Percentiles rank a stretch among this genome's conserved stretches.
phyloP scores from a whole-genome alignment of 2,888 invertebrate genomes.

The Elegia similella region DNA sequence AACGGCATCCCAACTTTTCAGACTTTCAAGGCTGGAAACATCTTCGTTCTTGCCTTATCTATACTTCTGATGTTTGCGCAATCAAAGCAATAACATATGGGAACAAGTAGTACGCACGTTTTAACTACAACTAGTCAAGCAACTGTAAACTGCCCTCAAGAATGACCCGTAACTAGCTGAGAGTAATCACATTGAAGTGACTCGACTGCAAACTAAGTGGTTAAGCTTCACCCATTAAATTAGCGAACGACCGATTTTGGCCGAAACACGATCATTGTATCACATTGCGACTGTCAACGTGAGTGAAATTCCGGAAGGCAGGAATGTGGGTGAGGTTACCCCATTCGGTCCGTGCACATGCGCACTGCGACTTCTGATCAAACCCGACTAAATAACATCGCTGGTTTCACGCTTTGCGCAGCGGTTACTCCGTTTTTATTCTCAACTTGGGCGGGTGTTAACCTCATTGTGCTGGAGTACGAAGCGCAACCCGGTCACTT shows the following conservation, averaged over 20 bases:
- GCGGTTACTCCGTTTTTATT: slow-evolving; percentile 52
- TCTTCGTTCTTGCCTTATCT: no score
- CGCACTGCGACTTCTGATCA: slow-evolving; percentile 69
- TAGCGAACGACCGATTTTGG: slow-evolving; percentile 18
- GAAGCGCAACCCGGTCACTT: slow-evolving; percentile 74
- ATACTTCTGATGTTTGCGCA: no score
- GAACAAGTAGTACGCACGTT: neutral
- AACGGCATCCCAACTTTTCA: no score
- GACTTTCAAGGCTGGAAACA: no score
- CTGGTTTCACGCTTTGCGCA: slow-evolving; percentile 37
- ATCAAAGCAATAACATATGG: no score
- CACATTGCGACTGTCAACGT: slow-evolving; percentile 60
- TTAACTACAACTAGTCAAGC: neutral
- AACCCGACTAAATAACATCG: slow-evolving; percentile 58
- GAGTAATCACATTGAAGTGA: neutral
- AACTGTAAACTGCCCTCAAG: neutral
- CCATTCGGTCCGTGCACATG: slow-evolving; percentile 71
- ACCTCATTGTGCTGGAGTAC: slow-evolving; percentile 64
- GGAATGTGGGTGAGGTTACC: slow-evolving; percentile 77
- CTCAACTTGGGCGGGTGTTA: slow-evolving; percentile 60
- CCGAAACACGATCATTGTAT: slow-evolving; percentile 52
- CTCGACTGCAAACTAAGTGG: neutral
- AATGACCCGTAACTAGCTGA: neutral
- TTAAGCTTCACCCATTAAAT: slow-evolving; percentile 4
- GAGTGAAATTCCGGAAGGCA: slow-evolving; percentile 75